phyloP scores from a whole-genome alignment of 2,888 invertebrate species.

The Caenorhabditis sinica region DNA sequence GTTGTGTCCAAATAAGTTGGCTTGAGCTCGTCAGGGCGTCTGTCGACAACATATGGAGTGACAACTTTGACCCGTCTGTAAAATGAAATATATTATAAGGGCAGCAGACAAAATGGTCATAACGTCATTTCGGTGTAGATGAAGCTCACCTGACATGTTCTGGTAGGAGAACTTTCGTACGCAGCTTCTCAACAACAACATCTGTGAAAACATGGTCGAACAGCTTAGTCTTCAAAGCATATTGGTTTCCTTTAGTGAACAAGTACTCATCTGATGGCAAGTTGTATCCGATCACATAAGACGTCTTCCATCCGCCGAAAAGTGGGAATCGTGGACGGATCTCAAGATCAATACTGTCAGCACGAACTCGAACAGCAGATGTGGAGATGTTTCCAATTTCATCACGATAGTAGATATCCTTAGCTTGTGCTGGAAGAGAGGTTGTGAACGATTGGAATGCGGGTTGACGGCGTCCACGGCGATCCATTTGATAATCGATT shows the following conservation, averaged over 20 bases:
- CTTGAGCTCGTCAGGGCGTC: constrained; percentile 89
- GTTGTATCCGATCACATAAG: constrained; percentile 96
- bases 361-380: constrained; percentile 92
- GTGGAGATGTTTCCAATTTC: constrained; percentile 99
- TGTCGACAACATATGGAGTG: constrained; percentile 90
- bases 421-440: constrained; percentile 90
- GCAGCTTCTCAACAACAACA: constrained; percentile 93
- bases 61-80: constrained; percentile 89
- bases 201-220: constrained; percentile 98
- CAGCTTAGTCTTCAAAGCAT: constrained; percentile 92
- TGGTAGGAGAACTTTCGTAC: constrained; percentile 93
- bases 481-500: constrained; percentile 96
- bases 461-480: constrained; percentile 90
- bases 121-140: neutral
- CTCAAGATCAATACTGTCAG: constrained; percentile 95
- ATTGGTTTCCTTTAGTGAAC: constrained; percentile 88
- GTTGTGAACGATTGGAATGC: constrained; percentile 94
- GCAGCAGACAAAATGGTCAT: neutral
- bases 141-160: constrained; percentile 89
- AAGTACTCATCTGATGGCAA: constrained; percentile 97
- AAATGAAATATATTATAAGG: constrained; percentile 36
- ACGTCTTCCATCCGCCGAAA: constrained; percentile 99
- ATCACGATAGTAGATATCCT: constrained; percentile 97
- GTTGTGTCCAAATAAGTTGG: constrained; percentile 96
- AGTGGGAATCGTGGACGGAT: constrained; percentile 97